phyloP scores from a whole-genome alignment of 2,797 vertebrate species.

The Scarus forsteni region DNA sequence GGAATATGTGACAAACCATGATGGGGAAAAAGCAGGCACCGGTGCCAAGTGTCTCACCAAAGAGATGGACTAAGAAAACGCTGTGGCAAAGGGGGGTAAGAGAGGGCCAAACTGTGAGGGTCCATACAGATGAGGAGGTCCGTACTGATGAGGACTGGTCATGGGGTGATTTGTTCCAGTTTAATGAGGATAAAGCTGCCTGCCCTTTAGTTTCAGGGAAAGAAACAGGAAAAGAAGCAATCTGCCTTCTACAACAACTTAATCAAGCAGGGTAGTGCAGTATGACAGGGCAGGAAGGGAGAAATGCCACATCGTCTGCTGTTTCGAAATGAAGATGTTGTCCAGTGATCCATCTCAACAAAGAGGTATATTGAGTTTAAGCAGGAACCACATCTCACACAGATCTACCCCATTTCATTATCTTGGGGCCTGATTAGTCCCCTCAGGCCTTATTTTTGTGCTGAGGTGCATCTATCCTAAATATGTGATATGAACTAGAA shows the following conservation, averaged over 20 bases:
- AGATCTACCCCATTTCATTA: too few species aligned
- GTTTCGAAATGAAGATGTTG: too few species aligned
- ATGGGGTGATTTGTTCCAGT: constrained; percentile 57
- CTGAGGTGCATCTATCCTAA: too few species aligned
- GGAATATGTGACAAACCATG: constrained; percentile 46
- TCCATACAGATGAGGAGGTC: constrained; percentile 63
- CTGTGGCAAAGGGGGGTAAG: constrained; percentile 44
- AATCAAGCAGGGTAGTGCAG: not conserved
- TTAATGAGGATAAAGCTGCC: constrained; percentile 62
- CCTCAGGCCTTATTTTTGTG: too few species aligned
- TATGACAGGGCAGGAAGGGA: not conserved
- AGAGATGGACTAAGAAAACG: constrained; percentile 53
- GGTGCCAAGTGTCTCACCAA: constrained; percentile 47
- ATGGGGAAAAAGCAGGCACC: constrained; percentile 47
- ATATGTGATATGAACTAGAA: too few species aligned
- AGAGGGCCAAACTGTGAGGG: constrained; percentile 59
- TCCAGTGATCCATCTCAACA: too few species aligned
- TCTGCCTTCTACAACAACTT: constrained; percentile 20
- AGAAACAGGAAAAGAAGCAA: constrained; percentile 19
- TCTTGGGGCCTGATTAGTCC: too few species aligned
- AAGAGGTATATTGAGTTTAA: too few species aligned
- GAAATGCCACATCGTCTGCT: too few species aligned
- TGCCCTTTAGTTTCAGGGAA: constrained; percentile 42
- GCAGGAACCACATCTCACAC: too few species aligned
- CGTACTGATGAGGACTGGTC: constrained; percentile 59